phyloP scores from a whole-genome alignment of 1,140 invertebrate genomes.

The Diorhabda sublineata region DNA sequence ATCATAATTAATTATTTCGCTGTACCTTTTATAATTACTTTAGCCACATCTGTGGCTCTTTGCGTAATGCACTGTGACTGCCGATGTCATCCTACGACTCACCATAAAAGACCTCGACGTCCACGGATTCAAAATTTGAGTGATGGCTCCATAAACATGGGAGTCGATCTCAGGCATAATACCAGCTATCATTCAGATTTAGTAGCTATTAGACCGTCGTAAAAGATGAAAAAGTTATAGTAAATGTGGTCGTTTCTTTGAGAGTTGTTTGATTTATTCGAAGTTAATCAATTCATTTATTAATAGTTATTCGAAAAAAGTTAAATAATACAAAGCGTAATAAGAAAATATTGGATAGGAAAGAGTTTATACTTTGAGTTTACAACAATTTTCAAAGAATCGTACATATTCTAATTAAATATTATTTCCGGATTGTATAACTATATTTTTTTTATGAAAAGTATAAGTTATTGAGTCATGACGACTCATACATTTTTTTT shows the following conservation, averaged over 20 bases:
- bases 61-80: slow-evolving; percentile 76
- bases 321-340: too few relatives aligned
- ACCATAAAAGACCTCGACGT: slow-evolving; percentile 34
- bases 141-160: slow-evolving; percentile 37
- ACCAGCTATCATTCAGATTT: slow-evolving; percentile 38
- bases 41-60: slow-evolving; percentile 74
- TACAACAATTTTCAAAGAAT: background rate
- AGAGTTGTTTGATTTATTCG: too few relatives aligned
- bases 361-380: too few relatives aligned
- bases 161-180: slow-evolving; percentile 34
- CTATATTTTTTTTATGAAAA: background rate
- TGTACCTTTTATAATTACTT: slow-evolving; percentile 74
- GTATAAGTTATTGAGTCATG: background rate
- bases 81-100: slow-evolving; percentile 39
- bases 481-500: too few relatives aligned
- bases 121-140: slow-evolving; percentile 35
- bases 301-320: too few relatives aligned
- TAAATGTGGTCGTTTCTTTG: too few relatives aligned
- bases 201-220: slow-evolving; percentile 34
- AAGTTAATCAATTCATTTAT: too few relatives aligned
- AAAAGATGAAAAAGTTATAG: slow-evolving; percentile 2
- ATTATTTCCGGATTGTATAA: background rate
- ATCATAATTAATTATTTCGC: slow-evolving; percentile 77
- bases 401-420: background rate
- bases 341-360: too few relatives aligned